Evolutionary conservation across 1,140 invertebrate genomes (phyloP).

Genomic region (Oppia nitens): DNA sequence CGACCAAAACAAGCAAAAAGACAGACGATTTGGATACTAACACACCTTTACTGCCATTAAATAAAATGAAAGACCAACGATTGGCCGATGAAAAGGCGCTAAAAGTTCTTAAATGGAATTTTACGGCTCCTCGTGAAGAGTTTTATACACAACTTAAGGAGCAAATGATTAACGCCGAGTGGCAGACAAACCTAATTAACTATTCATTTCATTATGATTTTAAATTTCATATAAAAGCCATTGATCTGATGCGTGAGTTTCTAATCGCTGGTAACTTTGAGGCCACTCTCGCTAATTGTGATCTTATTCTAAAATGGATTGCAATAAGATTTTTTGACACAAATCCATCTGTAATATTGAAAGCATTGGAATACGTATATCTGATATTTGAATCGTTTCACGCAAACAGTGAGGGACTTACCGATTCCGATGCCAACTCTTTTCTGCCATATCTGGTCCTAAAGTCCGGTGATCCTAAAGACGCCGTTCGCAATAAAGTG

Average conservation of each 20-base stretch:
- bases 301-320: constrained; percentile 89
- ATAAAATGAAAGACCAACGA: constrained; percentile 74
- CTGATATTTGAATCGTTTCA: constrained; percentile 61
- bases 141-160: constrained; percentile 79
- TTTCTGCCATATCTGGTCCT: constrained; percentile 86
- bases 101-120: constrained; percentile 86
- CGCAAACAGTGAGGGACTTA: constrained; percentile 61
- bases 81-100: constrained; percentile 80
- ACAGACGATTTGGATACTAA: background rate
- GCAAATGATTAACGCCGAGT: constrained; percentile 69
- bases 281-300: constrained; percentile 72
- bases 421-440: constrained; percentile 73
- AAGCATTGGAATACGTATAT: constrained; percentile 78
- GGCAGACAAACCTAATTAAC: constrained; percentile 64
- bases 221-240: constrained; percentile 86
- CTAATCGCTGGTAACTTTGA: constrained; percentile 45
- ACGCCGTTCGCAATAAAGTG: constrained; percentile 73
- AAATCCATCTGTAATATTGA: constrained; percentile 87
- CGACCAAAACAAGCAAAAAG: background rate
- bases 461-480: constrained; percentile 91
- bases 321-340: constrained; percentile 93
- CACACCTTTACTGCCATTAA: constrained; percentile 45
- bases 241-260: constrained; percentile 62
- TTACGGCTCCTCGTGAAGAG: constrained; percentile 74
- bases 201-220: constrained; percentile 94